Evolutionary conservation across 2,888 invertebrate species (phyloP).

Genomic region (Spodoptera exigua): DNA sequence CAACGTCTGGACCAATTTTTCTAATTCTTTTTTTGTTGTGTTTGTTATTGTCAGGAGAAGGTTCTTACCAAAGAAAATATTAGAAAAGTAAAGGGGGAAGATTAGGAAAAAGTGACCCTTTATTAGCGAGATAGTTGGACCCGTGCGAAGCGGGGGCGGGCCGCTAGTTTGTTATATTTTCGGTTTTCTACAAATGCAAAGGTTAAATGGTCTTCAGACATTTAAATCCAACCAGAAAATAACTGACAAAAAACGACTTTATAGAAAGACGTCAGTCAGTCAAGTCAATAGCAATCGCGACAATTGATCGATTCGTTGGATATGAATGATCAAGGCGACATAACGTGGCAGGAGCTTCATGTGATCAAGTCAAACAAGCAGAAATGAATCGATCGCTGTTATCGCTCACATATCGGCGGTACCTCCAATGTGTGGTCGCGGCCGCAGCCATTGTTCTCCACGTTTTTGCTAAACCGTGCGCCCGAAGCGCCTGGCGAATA

Average conservation of each 20-base stretch:
- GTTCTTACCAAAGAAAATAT: too few relatives aligned
- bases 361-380: conserved; percentile 53
- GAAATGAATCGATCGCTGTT: conserved; percentile 76
- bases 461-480: conserved; percentile 67
- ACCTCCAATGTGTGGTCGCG: conserved; percentile 61
- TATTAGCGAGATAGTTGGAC: too few relatives aligned
- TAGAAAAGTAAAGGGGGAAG: too few relatives aligned
- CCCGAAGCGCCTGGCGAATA: conserved; percentile 69
- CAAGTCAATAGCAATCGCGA: conserved; percentile 53
- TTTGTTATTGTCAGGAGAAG: too few relatives aligned
- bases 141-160: too few relatives aligned
- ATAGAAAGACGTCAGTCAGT: conserved; percentile 21
- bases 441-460: conserved; percentile 63
- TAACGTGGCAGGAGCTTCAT: conserved; percentile 67
- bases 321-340: conserved; percentile 74
- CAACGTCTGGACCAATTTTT: too few relatives aligned
- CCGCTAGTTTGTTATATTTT: too few relatives aligned
- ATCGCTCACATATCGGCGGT: conserved; percentile 67
- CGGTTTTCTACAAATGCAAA: too few relatives aligned
- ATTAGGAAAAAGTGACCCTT: too few relatives aligned
- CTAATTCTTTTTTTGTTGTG: too few relatives aligned
- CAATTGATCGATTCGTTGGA: conserved; percentile 70
- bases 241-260: background rate
- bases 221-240: background rate
- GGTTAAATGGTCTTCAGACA: too few relatives aligned